A percentile compares a stretch with the other conserved stretches of the same genome.
Conservation (phyloP, 2,113 vertebrate species). For the Python bivittatus region DNA sequence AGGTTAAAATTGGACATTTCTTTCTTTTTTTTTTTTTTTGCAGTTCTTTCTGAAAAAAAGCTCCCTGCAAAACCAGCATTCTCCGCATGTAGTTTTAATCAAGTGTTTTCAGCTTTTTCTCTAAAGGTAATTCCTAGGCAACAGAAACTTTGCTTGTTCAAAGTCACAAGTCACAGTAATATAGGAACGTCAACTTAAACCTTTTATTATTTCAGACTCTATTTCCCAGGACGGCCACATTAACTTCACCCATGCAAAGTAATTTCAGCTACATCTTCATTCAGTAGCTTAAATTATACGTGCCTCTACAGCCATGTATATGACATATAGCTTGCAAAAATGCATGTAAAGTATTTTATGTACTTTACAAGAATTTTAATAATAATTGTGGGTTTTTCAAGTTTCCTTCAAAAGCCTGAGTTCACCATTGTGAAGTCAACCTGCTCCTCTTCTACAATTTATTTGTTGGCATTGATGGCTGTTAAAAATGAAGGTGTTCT, state of each 20-base stretch:
- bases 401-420: constrained; percentile 69
- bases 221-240: background rate
- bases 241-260: constrained; percentile 43
- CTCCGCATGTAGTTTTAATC: background rate
- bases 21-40: background rate
- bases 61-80: background rate
- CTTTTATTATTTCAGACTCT: constrained; percentile 17
- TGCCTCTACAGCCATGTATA: constrained; percentile 65
- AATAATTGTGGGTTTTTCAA: constrained; percentile 63
- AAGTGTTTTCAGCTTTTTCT: constrained; percentile 8
- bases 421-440: constrained; percentile 69
- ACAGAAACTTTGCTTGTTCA: background rate
- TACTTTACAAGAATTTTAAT: constrained; percentile 75
- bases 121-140: background rate
- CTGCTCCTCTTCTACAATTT: constrained; percentile 58
- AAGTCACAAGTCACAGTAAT: background rate
- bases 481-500: constrained; percentile 63
- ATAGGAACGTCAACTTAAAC: background rate
- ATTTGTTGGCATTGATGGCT: constrained; percentile 68
- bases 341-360: constrained; percentile 72
- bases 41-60: background rate
- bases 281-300: constrained; percentile 59
- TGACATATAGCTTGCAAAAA: constrained; percentile 73
- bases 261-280: constrained; percentile 60
- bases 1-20: background rate